Base-by-base conservation (phyloP, 2,113 vertebrate genomes). In the Crocuta crocuta region DNA sequence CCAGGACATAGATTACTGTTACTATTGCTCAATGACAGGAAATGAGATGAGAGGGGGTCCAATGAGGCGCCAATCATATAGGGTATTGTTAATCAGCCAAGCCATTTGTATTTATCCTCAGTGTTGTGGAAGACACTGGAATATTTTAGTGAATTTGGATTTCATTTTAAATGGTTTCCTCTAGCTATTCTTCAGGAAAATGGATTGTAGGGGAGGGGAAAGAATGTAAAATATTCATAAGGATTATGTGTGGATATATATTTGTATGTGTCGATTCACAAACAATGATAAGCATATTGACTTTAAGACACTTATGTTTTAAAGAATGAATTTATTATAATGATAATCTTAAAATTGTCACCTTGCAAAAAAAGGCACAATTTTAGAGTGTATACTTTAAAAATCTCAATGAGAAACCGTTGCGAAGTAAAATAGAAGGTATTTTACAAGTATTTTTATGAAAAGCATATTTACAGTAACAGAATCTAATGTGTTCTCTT, bases 371-470 rank as follows among this genome's bases (percentile, higher is more conserved):
- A 85, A 79, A 71, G 66, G 33, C 24, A 89, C 45, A 84, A 50
- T 58, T 81, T 48, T 16, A 76, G 43, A 76, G 26, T 74, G 45
- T 66, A 70, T 15, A 21, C 8, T 85, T 94, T 76, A 58, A 71
- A 93, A 89, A 2, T 80, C 15, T 90, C 28, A 17, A 13, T 39
- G 33, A 50, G 76, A 95, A 91, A 21, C 31, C 33, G 8, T 39
- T 63, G 28, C 45, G 88, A 91, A 88, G 39, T 33, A 65, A 39
- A 91, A 58, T 81, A 19, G 39, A 24, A 79, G 16, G 13, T 70
- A 58, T 45, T 95, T 95, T 68, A 0, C 39, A 53, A 93, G 33
- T 58, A 90, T 71, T 91, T 95, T 93, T 92, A 61, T 61, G 66
- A 58, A 90, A 94, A 86, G 24, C 7, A 5, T 89, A 53, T 92